These are phyloP conservation scores for Petrocephalus sullivani DNA, from an alignment of 2,797 vertebrate species.

Conservation along the genomic window DNA sequence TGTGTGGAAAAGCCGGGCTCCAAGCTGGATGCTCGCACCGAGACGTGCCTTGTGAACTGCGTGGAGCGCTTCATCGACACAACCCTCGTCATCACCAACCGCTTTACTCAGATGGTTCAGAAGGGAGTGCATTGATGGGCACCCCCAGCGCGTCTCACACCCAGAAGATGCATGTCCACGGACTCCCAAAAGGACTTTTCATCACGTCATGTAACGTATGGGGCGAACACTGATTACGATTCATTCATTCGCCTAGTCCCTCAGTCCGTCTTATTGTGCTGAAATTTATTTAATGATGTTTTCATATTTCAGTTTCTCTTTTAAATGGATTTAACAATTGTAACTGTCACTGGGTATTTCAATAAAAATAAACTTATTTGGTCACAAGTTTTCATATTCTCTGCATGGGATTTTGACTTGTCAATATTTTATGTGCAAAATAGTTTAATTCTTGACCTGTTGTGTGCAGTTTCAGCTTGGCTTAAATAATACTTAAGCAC, in stretches of 20 bases:
- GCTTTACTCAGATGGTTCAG: constrained; percentile 85
- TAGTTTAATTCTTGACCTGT: neutral
- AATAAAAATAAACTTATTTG: neutral
- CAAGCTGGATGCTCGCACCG: constrained; percentile 76
- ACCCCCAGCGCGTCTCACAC: neutral
- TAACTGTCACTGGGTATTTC: neutral
- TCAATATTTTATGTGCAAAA: neutral
- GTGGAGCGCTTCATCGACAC: constrained; percentile 87
- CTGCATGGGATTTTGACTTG: neutral
- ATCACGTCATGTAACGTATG: neutral
- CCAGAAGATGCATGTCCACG: neutral
- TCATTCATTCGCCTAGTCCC: neutral
- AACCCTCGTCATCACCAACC: constrained; percentile 77
- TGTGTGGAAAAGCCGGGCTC: constrained; percentile 77
- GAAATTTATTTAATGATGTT: neutral
- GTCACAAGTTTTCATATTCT: neutral
- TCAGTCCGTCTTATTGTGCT: neutral
- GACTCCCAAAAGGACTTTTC: neutral
- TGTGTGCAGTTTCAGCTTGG: neutral
- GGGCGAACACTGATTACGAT: neutral
- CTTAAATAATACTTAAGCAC: neutral
- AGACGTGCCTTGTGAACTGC: constrained; percentile 77
- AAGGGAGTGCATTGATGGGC: constrained; percentile 68
- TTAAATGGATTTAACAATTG: neutral
- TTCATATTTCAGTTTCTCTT: neutral